Percentiles rank a stretch among this genome's conserved stretches.
Evolutionary conservation across 2,797 vertebrate genomes (phyloP).

Genomic region (Cryptoblepharus egeriae): DNA sequence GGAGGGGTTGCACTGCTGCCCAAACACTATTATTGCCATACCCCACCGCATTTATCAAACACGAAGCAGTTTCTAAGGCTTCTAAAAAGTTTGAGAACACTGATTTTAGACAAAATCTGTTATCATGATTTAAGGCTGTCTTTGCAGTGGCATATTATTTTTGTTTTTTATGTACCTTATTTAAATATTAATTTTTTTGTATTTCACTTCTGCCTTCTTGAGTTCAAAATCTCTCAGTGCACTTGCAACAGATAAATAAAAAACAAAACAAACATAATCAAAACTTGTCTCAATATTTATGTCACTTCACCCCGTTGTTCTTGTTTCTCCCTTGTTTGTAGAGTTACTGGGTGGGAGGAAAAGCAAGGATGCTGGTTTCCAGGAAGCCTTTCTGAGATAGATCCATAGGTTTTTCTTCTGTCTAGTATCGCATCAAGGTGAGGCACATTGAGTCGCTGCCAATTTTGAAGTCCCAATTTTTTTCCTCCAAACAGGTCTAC

Average conservation of each 20-base stretch:
- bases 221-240: too few relatives aligned
- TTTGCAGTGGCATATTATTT: background rate
- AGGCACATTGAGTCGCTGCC: slow-evolving; percentile 3
- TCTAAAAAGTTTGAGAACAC: too few relatives aligned
- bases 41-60: too few relatives aligned
- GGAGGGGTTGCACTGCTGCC: too few relatives aligned
- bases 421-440: background rate
- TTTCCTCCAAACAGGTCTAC: slow-evolving; percentile 17
- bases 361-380: background rate
- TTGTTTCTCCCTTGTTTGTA: background rate
- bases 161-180: background rate
- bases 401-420: background rate
- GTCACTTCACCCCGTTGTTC: background rate
- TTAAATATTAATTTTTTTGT: too few relatives aligned
- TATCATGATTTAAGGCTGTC: background rate
- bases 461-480: background rate
- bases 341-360: background rate
- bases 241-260: too few relatives aligned
- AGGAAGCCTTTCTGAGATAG: background rate
- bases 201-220: too few relatives aligned
- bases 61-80: too few relatives aligned
- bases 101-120: background rate
- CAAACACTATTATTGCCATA: too few relatives aligned
- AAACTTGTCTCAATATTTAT: background rate
- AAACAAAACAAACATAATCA: too few relatives aligned